These are phyloP conservation scores for Epinotia bilunana DNA, from an alignment of 2,888 invertebrate species.

Conservation along the genomic window DNA sequence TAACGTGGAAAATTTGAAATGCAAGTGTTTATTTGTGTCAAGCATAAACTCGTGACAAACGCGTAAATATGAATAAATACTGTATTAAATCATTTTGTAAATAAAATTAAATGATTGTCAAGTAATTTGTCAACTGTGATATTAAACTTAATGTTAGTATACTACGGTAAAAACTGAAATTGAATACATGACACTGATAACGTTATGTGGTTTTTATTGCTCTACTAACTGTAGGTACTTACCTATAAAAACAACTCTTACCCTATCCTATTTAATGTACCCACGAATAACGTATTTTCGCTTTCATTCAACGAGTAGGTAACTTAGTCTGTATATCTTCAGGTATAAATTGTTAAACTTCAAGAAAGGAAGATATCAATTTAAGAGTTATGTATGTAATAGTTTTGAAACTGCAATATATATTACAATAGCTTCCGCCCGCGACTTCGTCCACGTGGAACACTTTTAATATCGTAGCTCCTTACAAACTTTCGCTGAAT, in stretches of 20 bases:
- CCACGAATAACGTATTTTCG: too few species aligned
- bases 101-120: slow-evolving; percentile 37
- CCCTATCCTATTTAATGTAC: background rate
- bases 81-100: slow-evolving; percentile 23
- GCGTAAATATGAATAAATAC: slow-evolving; percentile 2
- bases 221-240: slow-evolving; percentile 4
- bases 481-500: too few species aligned
- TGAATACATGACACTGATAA: slow-evolving; percentile 69
- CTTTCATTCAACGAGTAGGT: too few species aligned
- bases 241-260: background rate
- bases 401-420: too few species aligned
- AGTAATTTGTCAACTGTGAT: slow-evolving; percentile 77
- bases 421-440: too few species aligned
- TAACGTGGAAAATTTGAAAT: slow-evolving; percentile 6
- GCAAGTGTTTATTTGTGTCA: slow-evolving; percentile 26
- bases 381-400: too few species aligned
- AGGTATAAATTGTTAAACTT: too few species aligned
- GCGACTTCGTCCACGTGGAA: too few species aligned
- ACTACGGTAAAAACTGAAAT: slow-evolving; percentile 66
- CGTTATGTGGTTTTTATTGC: slow-evolving; percentile 45
- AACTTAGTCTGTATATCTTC: too few species aligned
- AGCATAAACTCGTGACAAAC: slow-evolving; percentile 11
- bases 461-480: too few species aligned
- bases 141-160: slow-evolving; percentile 73
- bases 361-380: too few species aligned